Base-by-base conservation (phyloP, 2,797 vertebrate species). In the Cyprinella venusta region DNA sequence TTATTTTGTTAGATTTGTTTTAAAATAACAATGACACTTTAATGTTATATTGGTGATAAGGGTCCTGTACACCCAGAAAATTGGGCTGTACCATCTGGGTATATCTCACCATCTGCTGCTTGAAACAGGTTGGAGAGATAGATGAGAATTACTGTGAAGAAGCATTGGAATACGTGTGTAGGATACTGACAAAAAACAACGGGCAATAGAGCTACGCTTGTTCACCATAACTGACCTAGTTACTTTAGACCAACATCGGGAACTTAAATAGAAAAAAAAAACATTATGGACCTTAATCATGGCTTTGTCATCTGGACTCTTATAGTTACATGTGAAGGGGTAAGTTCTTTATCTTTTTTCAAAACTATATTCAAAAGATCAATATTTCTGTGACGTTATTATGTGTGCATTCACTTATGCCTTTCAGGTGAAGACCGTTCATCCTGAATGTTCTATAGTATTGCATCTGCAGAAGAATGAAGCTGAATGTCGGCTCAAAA, bases 401-500 rank as follows among this genome's bases (percentile, higher is more conserved):
- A 75, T 33, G 54, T 79, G 54, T 75, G 42, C 48, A 52, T 80
- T 21, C 16, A 33, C 40, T 52, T 48, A 26, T 56, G 18, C 26
- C 33, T 59, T 24, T 24, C 83, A 93, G 91, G 87, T 90, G 7
- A 18, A 2, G 1, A 80, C 77, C 0, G 88, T 77, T 69, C 91
- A 91, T 84, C 89, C 89, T 2, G 88, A 90, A 76, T 92, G 90
- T 77, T 88, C 74, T 12, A 80, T 91, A 1, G 85, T 91, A 38
- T 80, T 87, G 76, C 86, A 90, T 36, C 76, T 91, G 1, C 86
- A 85, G 50, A 69, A 89, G 64, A 88, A 89, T 56, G 87, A 90
- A 74, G 74, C 65, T 0, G 72, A 89, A 76, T 92, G 91, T 70
- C 80, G 63, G 64, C 50, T 87, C 6, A 80, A 40, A 65, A 91